phyloP scores from a whole-genome alignment of 2,113 vertebrate genomes.

The Pollachius pollachius region DNA sequence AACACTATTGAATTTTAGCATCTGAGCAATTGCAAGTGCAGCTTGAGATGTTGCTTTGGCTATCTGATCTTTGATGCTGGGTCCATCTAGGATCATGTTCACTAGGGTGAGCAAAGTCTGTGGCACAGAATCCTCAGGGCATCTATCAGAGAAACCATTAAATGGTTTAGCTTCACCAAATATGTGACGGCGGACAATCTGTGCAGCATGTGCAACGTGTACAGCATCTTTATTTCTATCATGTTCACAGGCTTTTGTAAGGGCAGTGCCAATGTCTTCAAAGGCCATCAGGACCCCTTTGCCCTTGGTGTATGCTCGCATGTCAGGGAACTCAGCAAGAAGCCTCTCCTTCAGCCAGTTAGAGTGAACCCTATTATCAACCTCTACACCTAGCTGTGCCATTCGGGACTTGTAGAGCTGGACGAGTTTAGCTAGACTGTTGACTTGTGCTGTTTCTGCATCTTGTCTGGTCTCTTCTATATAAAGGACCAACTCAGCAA shows the following conservation, averaged over 20 bases:
- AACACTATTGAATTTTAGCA: slow-evolving; percentile 3
- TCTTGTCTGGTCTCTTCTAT: too few species aligned
- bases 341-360: background rate
- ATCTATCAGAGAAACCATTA: background rate
- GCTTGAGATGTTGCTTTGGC: background rate
- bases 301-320: background rate
- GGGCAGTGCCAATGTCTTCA: background rate
- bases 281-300: background rate
- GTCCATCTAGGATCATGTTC: background rate
- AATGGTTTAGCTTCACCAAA: slow-evolving; percentile 3
- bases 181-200: background rate
- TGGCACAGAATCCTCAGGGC: background rate
- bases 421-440: background rate
- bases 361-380: background rate
- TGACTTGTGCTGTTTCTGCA: too few species aligned
- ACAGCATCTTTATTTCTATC: background rate
- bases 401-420: background rate
- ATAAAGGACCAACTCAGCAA: too few species aligned
- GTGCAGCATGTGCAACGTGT: background rate
- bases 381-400: background rate
- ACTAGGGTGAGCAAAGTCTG: background rate
- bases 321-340: background rate
- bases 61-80: slow-evolving; percentile 3
- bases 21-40: background rate
- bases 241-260: background rate